A percentile compares a stretch with the other conserved stretches of the same genome.
phyloP scores from a whole-genome alignment of 2,113 vertebrate genomes.

The Phyllostomus hastatus region DNA sequence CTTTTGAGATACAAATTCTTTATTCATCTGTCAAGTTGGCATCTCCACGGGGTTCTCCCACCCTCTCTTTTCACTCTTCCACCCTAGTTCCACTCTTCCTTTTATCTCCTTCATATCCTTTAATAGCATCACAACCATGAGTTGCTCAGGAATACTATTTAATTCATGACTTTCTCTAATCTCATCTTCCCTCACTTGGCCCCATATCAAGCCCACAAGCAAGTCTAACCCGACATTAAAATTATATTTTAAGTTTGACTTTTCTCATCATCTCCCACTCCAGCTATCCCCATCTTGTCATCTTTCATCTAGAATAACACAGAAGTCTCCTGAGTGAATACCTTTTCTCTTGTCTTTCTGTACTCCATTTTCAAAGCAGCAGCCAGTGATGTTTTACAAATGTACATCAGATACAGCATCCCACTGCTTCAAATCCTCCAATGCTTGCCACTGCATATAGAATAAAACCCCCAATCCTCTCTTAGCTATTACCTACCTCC shows the following conservation, averaged over 20 bases:
- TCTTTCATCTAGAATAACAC: not conserved
- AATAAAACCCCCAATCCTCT: not conserved
- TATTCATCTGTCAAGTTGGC: not conserved
- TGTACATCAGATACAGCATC: not conserved
- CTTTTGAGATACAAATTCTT: not conserved
- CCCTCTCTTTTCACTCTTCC: not conserved
- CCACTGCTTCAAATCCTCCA: not conserved
- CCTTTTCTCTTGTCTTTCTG: not conserved
- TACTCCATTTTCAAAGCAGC: not conserved
- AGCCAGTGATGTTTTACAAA: not conserved
- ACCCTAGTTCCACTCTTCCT: too few relatives aligned
- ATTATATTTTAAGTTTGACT: not conserved
- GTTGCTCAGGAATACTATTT: not conserved
- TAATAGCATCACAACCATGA: not conserved
- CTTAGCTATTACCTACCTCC: not conserved
- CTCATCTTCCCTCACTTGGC: not conserved
- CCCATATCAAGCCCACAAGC: not conserved
- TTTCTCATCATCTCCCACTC: not conserved
- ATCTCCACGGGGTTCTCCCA: not conserved
- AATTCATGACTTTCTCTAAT: not conserved
- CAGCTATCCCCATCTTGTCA: not conserved
- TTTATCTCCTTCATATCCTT: not conserved
- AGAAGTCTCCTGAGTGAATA: too few relatives aligned
- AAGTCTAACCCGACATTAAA: not conserved
- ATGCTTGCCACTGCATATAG: accelerated